Conservation (phyloP, 1,140 invertebrate genomes). For the Bombyx mori region DNA sequence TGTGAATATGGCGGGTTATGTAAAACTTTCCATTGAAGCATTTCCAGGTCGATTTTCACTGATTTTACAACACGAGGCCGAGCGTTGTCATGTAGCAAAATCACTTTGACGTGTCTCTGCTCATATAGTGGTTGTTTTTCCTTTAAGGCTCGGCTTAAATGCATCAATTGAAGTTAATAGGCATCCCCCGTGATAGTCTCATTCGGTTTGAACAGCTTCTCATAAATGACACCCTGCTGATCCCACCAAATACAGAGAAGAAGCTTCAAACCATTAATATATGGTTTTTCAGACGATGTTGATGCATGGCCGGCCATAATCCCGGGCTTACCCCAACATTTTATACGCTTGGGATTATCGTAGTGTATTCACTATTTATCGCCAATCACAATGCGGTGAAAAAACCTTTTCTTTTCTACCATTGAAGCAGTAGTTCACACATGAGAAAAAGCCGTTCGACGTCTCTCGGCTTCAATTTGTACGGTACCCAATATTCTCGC, state of each 20-base stretch:
- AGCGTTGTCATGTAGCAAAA: not conserved
- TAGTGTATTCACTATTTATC: not conserved
- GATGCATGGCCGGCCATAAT: not conserved
- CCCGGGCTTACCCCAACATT: not conserved
- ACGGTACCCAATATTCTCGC: constrained; percentile 3
- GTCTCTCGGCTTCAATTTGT: constrained; percentile 2
- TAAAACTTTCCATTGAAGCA: constrained; percentile 4
- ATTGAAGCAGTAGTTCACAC: constrained; percentile 4
- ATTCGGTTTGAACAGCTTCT: constrained; percentile 4
- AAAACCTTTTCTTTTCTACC: not conserved
- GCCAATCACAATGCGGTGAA: not conserved
- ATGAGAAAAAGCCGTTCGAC: constrained; percentile 5
- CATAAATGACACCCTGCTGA: constrained; percentile 5
- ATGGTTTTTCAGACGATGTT: constrained; percentile 3
- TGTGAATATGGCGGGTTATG: not conserved
- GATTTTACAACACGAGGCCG: constrained; percentile 2
- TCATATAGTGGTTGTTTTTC: not conserved
- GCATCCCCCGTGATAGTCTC: constrained; percentile 1
- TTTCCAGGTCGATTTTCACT: constrained; percentile 2
- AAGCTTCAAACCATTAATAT: constrained; percentile 3
- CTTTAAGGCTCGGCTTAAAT: not conserved
- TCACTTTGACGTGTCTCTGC: not conserved
- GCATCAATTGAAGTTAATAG: not conserved
- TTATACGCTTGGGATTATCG: constrained; percentile 1
- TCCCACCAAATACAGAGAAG: constrained; percentile 5